Evolutionary conservation across 2,113 vertebrate species (phyloP).

Genomic region (Elachura formosa): DNA sequence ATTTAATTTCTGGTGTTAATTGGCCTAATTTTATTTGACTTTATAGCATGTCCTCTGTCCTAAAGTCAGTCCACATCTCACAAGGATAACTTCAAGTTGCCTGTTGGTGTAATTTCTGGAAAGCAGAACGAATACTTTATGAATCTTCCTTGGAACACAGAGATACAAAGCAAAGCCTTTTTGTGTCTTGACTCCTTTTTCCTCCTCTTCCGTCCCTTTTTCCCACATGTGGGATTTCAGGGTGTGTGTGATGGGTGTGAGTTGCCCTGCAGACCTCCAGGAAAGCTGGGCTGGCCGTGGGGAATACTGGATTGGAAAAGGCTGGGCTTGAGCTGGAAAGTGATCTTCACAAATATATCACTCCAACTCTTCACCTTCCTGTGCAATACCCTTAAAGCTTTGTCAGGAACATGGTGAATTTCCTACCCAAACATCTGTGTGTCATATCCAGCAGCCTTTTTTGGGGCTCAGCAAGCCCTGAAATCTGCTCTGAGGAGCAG

Average conservation of each 20-base stretch:
- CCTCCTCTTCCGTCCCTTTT: neutral
- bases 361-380: neutral
- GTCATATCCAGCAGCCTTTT: neutral
- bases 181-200: neutral
- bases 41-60: neutral
- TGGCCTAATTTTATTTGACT: neutral
- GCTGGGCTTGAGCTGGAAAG: neutral
- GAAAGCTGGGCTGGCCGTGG: rapidly evolving
- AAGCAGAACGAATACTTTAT: neutral
- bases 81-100: neutral
- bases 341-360: neutral
- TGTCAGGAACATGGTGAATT: neutral
- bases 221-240: neutral
- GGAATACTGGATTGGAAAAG: rapidly evolving
- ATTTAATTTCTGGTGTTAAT: neutral
- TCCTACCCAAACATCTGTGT: neutral
- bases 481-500: neutral
- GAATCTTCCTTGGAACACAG: neutral
- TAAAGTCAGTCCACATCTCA: neutral
- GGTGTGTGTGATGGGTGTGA: neutral
- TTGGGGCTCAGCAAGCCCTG: neutral
- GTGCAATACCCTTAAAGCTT: neutral
- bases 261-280: neutral
- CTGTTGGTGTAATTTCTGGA: neutral
- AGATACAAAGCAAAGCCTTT: neutral